A percentile compares a stretch with the other conserved stretches of the same genome.
Conservation (phyloP, 2,113 vertebrate genomes). For the Felis chaus region DNA sequence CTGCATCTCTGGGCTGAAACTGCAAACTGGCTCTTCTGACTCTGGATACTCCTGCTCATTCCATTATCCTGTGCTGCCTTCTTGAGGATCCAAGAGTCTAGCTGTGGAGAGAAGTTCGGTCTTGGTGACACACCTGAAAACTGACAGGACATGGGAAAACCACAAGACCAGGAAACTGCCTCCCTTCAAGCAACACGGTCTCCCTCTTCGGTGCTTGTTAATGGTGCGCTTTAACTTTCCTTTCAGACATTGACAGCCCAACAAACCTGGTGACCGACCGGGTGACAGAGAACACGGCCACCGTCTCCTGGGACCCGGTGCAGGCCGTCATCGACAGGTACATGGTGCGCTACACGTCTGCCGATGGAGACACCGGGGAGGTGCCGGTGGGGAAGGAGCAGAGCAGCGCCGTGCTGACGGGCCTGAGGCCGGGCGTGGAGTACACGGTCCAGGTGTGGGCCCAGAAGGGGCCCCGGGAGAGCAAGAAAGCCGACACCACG, state of each 20-base stretch:
- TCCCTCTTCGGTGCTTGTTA: neutral
- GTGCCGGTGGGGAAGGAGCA: no score
- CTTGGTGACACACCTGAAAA: neutral
- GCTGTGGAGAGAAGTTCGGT: neutral
- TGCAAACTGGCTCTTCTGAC: neutral
- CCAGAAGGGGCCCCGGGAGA: neutral
- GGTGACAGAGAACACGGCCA: conserved; percentile 86
- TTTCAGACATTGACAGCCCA: conserved; percentile 81
- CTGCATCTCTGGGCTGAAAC: neutral
- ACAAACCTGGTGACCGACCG: conserved; percentile 80
- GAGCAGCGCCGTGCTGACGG: no score
- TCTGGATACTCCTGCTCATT: neutral
- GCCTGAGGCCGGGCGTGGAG: no score
- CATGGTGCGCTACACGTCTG: no score
- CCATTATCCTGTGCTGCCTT: neutral
- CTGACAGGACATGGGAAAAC: neutral
- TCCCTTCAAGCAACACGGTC: neutral
- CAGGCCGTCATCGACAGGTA: no score
- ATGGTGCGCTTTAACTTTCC: neutral
- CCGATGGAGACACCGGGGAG: no score
- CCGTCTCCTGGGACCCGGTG: no score
- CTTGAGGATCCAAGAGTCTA: neutral
- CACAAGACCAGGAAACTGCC: neutral
- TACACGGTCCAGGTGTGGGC: no score
- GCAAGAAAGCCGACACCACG: neutral